phyloP scores from a whole-genome alignment of 2,888 invertebrate genomes.

The Pycnomerus fuliginosus region DNA sequence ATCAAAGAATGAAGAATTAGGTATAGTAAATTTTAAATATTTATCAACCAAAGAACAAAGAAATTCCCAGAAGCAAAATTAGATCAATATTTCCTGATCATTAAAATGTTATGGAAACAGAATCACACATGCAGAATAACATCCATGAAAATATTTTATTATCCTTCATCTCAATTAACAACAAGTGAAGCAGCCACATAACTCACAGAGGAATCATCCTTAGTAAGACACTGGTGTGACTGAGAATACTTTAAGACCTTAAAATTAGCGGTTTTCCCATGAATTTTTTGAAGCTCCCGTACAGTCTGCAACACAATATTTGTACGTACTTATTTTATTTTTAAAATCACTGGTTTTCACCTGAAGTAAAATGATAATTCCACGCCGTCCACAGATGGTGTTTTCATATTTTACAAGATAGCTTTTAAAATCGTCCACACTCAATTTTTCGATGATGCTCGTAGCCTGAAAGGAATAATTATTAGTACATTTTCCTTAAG shows the following conservation, averaged over 20 bases:
- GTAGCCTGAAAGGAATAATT: slow-evolving; percentile 90
- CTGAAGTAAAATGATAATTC: slow-evolving; percentile 92
- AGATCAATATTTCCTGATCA: too few species aligned
- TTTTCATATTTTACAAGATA: slow-evolving; percentile 95
- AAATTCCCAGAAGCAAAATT: too few species aligned
- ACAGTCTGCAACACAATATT: background rate
- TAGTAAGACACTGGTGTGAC: slow-evolving; percentile 86
- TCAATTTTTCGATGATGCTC: slow-evolving; percentile 91
- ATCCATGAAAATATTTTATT: too few species aligned
- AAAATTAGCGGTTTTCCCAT: slow-evolving; percentile 60
- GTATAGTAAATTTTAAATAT: too few species aligned
- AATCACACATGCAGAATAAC: too few species aligned
- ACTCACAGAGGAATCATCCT: slow-evolving; percentile 94
- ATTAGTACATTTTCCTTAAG: too few species aligned
- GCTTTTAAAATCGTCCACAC: slow-evolving; percentile 83
- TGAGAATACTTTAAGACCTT: slow-evolving; percentile 97
- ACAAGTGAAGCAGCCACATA: slow-evolving; percentile 94
- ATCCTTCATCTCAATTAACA: too few species aligned
- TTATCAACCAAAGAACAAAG: too few species aligned
- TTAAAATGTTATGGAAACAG: too few species aligned
- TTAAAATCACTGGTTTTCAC: slow-evolving; percentile 57
- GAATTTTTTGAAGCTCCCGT: background rate
- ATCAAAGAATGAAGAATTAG: too few species aligned
- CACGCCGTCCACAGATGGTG: slow-evolving; percentile 98
- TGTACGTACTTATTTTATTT: too few species aligned